Evolutionary conservation across 2,888 invertebrate genomes (phyloP), one percentile per base, ranked within the genome.

Genomic region (Oxycera nigricornis): DNA sequence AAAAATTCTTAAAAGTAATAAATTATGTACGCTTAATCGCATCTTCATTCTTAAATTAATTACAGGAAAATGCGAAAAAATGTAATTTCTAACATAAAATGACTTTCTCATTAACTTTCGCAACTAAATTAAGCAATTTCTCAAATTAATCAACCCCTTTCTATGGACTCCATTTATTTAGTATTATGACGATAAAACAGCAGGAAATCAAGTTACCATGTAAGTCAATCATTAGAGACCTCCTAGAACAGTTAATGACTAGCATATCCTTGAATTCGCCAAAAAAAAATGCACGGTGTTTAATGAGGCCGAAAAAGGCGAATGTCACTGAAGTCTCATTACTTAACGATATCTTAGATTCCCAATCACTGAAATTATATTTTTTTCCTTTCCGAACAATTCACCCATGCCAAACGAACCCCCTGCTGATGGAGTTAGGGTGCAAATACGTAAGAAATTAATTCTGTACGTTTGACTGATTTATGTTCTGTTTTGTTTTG

Each of bases 381-480:
- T 1, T 31, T 31, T 61, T 2, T 14, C 20, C 22, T 3, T 65
- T 65, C 24, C 39, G 35, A n/a, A 11, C 55, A 59, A 26, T 28
- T 28, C 11, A 7, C 50, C 50, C 7, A 11, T 24, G 22, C 22
- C 39, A 7, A 6, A 20, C 6, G n/a, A 30, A 17, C 20, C 17
- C 6, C 26, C 26, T 28, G 26, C 59, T 28, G 59, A 2, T 28
- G 28, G 30, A 65, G 11, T 17, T 11, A 41, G 24, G 2, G 39
- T 65, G 65, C 35, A 20, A n/a, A 61, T 39, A 41, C 65, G 41
- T 41, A 24, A 30, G 41, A 65, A 65, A 65, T 65, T 65, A 65
- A 65, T 65, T 65, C 41, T 17, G 65, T 41, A 41, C 41, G 30
- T 65, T 65, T 41, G 65, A 39, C 41, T 65, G 65, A 65, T 65